These are phyloP conservation scores for Adrianichthys oophorus DNA, from an alignment of 2,797 vertebrate species.

Conservation along the genomic window DNA sequence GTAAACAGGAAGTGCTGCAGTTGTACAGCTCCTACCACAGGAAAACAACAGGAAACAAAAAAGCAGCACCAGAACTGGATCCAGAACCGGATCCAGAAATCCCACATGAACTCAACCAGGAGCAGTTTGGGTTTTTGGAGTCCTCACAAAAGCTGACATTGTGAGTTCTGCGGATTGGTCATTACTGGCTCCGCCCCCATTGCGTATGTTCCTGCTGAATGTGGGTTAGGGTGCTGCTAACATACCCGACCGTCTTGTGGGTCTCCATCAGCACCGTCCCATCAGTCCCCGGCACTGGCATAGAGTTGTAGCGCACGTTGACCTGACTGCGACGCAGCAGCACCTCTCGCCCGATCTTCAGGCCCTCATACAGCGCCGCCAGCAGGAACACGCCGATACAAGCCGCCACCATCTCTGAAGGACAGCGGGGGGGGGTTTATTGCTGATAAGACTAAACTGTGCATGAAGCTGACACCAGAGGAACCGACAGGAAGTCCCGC, in stretches of 20 bases:
- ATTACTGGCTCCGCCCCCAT: slow-evolving; percentile 6
- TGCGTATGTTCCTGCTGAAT: background rate
- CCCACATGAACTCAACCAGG: background rate
- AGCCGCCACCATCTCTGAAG: slow-evolving; percentile 91
- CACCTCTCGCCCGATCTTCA: slow-evolving; percentile 92
- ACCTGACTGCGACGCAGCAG: slow-evolving; percentile 93
- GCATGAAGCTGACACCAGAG: background rate
- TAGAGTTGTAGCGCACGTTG: slow-evolving; percentile 97
- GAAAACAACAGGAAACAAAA: no score
- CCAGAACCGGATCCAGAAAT: background rate
- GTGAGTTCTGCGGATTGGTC: slow-evolving; percentile 4
- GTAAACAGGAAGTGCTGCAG: no score
- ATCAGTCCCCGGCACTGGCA: slow-evolving; percentile 93
- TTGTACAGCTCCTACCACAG: no score
- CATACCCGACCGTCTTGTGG: slow-evolving; percentile 97
- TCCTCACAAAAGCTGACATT: no score
- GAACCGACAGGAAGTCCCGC: background rate
- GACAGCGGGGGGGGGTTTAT: background rate
- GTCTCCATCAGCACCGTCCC: slow-evolving; percentile 96
- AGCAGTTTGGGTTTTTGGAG: no score
- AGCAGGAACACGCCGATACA: slow-evolving; percentile 92
- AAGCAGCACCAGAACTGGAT: background rate
- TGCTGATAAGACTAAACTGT: background rate
- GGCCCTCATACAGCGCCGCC: slow-evolving; percentile 92
- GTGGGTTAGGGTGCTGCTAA: background rate